Conservation (phyloP, 2,888 invertebrate genomes). For the Cephus rjabovi region DNA sequence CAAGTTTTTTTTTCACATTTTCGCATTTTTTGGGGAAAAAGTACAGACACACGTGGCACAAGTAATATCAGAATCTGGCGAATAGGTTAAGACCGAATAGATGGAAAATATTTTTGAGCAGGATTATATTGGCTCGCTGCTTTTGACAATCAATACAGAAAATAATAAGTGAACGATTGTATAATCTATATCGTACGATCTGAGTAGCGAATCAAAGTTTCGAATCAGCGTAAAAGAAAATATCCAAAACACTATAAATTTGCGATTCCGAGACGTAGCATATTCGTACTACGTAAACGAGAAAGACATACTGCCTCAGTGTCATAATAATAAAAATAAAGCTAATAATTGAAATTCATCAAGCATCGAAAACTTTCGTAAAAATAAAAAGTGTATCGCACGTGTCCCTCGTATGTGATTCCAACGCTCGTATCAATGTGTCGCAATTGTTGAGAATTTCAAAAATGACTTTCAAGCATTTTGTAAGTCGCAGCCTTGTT, state of each 20-base stretch:
- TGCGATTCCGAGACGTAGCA: background rate
- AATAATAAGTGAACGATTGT: background rate
- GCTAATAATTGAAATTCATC: too few species aligned
- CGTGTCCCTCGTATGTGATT: too few species aligned
- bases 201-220: background rate
- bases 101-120: background rate
- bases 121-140: background rate
- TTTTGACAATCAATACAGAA: background rate
- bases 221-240: background rate
- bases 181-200: background rate
- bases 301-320: too few species aligned
- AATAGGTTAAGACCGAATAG: background rate
- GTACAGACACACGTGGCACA: background rate
- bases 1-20: too few species aligned
- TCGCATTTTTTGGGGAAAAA: too few species aligned
- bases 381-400: background rate
- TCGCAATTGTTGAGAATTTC: background rate
- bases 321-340: too few species aligned
- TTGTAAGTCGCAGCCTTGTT: background rate
- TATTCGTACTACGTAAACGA: too few species aligned
- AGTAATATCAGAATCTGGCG: background rate
- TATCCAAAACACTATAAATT: background rate
- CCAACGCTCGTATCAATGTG: too few species aligned
- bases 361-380: background rate
- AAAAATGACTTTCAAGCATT: background rate